These are phyloP conservation scores for Trypoxylus dichotomus DNA, from an alignment of 1,140 invertebrate species.

Conservation along the genomic window DNA sequence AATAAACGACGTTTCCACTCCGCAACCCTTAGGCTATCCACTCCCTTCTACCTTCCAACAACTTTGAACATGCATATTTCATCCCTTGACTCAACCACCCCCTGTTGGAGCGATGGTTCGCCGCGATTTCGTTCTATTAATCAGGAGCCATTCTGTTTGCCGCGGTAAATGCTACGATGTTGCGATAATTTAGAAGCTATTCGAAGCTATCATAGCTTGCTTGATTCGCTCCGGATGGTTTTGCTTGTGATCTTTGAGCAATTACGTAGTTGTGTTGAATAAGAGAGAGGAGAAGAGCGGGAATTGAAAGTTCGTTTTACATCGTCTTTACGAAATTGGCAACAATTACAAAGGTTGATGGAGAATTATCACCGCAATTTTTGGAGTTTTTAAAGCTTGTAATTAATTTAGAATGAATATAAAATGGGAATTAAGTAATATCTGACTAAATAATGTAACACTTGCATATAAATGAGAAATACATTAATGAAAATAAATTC, in stretches of 20 bases:
- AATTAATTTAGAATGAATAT: no score
- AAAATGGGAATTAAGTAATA: no score
- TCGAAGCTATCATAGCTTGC: not conserved
- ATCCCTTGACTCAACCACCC: not conserved
- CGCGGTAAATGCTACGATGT: not conserved
- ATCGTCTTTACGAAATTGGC: not conserved
- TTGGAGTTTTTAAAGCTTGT: no score
- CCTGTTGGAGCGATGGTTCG: not conserved
- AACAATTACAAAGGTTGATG: not conserved
- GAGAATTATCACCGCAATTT: not conserved
- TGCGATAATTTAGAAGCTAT: not conserved
- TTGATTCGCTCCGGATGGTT: not conserved
- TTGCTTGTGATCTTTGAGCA: not conserved
- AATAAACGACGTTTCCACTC: conserved; percentile 18
- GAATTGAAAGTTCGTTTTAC: not conserved
- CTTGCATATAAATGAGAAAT: no score
- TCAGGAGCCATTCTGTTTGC: not conserved
- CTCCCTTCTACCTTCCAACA: not conserved
- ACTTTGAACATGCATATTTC: not conserved
- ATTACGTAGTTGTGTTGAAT: not conserved
- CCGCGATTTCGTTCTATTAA: not conserved
- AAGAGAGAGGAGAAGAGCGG: not conserved
- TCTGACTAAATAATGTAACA: no score
- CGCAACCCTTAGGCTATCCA: not conserved
- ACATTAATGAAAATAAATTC: no score